These are phyloP conservation scores for Synergus japonicus DNA, from an alignment of 2,888 invertebrate species.

Conservation along the genomic window DNA sequence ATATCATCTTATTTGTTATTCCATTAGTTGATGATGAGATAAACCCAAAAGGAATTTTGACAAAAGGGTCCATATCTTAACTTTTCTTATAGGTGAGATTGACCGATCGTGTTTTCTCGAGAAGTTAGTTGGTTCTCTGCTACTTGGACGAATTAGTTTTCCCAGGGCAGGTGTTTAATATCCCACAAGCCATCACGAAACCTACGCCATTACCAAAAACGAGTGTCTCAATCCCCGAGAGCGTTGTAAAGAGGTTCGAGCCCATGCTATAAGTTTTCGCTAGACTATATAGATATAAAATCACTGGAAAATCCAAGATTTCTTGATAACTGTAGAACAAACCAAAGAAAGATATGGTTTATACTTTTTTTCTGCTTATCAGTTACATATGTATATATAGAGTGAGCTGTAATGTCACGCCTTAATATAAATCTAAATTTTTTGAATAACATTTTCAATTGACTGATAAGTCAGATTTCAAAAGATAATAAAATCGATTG, in stretches of 20 bases:
- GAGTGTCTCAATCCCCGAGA: slow-evolving; percentile 2
- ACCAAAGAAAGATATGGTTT: neutral
- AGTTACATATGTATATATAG: no score
- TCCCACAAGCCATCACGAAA: slow-evolving; percentile 38
- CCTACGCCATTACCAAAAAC: slow-evolving; percentile 36
- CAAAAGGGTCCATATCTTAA: slow-evolving; percentile 23
- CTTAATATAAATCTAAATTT: no score
- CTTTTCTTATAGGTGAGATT: slow-evolving; percentile 36
- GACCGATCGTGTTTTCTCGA: slow-evolving; percentile 38
- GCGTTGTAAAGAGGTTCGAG: slow-evolving; percentile 29
- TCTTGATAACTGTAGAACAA: neutral
- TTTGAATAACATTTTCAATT: neutral
- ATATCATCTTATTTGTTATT: slow-evolving; percentile 26
- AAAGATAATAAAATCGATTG: neutral
- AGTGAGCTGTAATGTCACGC: no score
- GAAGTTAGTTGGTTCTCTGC: slow-evolving; percentile 12
- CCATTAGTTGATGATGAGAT: slow-evolving; percentile 14
- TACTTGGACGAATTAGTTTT: slow-evolving; percentile 38
- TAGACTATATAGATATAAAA: slow-evolving; percentile 1
- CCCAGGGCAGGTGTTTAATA: slow-evolving; percentile 37
- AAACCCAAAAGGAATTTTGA: slow-evolving; percentile 16
- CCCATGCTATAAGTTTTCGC: slow-evolving; percentile 23
- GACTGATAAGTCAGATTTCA: neutral
- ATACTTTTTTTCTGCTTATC: no score
- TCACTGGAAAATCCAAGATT: slow-evolving; percentile 9